phyloP scores from a whole-genome alignment of 2,888 invertebrate genomes.

The Epirrita christyi region DNA sequence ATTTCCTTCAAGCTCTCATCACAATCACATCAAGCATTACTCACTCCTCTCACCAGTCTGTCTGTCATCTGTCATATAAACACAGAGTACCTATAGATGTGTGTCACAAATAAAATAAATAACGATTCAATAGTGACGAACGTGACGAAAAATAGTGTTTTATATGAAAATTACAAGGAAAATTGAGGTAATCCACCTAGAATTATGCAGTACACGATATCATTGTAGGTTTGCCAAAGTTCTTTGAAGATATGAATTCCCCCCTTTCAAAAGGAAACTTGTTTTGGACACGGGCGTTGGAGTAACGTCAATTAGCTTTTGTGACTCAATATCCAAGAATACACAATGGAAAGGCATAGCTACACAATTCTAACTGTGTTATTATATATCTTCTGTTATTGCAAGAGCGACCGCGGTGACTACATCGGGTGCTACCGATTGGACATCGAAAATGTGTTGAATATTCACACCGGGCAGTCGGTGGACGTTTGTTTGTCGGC shows the following conservation, averaged over 20 bases:
- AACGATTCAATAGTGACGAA: no score
- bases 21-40: no score
- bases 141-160: background rate
- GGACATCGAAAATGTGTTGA: constrained; percentile 61
- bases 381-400: constrained; percentile 43
- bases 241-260: constrained; percentile 22
- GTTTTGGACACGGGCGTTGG: constrained; percentile 39
- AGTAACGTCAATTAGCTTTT: constrained; percentile 45
- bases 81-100: no score
- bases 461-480: constrained; percentile 77
- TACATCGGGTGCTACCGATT: constrained; percentile 74
- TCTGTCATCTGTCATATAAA: no score
- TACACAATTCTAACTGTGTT: constrained; percentile 44
- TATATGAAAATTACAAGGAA: constrained; percentile 6
- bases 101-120: no score
- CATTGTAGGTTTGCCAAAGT: background rate
- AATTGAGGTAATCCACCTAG: background rate
- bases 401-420: constrained; percentile 67
- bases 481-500: constrained; percentile 76
- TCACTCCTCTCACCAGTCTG: no score
- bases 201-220: constrained; percentile 1
- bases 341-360: constrained; percentile 65
- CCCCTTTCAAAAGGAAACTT: constrained; percentile 23
- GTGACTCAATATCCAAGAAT: constrained; percentile 56
- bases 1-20: no score